Conservation (phyloP, 1,140 invertebrate genomes). For the Phocides pigmalion region DNA sequence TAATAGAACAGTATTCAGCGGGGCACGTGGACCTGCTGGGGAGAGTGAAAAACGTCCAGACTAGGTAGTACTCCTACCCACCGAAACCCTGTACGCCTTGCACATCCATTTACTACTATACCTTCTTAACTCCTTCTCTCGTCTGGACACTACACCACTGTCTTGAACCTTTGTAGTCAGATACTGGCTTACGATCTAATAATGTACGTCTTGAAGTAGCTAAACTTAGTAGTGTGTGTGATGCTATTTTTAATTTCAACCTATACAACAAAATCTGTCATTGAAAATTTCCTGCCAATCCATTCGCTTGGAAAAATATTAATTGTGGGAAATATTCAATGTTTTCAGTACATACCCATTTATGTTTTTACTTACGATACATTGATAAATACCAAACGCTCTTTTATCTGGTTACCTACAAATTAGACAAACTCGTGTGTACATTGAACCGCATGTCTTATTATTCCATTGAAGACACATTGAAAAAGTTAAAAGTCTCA, state of each 20-base stretch:
- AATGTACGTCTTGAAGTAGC: slow-evolving; percentile 50
- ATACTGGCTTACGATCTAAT: slow-evolving; percentile 56
- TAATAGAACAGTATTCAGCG: slow-evolving; percentile 97
- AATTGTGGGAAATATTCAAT: slow-evolving; percentile 17
- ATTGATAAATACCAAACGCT: background rate
- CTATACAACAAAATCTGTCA: slow-evolving; percentile 26
- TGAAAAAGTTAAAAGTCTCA: no score
- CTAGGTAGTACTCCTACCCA: slow-evolving; percentile 86
- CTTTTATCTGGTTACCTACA: background rate
- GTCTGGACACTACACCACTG: slow-evolving; percentile 63
- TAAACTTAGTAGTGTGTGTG: slow-evolving; percentile 57
- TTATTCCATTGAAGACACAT: background rate
- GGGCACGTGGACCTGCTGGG: slow-evolving; percentile 95
- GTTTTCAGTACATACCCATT: slow-evolving; percentile 8
- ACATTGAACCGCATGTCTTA: slow-evolving; percentile 1
- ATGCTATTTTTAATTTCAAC: slow-evolving; percentile 53
- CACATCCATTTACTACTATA: slow-evolving; percentile 60
- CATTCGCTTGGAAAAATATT: background rate
- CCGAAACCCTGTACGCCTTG: slow-evolving; percentile 54
- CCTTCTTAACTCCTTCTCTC: slow-evolving; percentile 52
- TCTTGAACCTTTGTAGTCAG: slow-evolving; percentile 63
- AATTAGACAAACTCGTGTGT: background rate
- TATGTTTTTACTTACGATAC: slow-evolving; percentile 6
- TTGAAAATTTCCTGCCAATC: slow-evolving; percentile 31
- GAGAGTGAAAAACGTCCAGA: slow-evolving; percentile 95